These are phyloP conservation scores for Asarcornis scutulata DNA, from an alignment of 2,113 vertebrate species.

Conservation along the genomic window DNA sequence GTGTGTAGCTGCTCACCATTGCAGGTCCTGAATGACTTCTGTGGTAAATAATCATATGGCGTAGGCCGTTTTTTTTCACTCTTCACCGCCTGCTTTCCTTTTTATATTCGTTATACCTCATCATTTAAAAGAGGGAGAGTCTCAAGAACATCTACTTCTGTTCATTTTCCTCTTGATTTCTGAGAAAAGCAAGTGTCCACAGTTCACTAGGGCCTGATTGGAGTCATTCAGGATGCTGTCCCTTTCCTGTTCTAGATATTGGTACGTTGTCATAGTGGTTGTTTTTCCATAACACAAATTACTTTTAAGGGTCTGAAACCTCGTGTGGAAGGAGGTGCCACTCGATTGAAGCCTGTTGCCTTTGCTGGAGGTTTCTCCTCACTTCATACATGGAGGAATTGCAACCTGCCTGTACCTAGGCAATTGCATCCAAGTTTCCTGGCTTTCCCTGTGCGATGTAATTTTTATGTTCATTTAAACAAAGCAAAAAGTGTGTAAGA, in stretches of 20 bases:
- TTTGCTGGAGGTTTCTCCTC: background rate
- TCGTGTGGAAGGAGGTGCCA: background rate
- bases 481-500: background rate
- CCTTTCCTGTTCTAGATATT: background rate
- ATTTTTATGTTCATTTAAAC: background rate
- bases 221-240: background rate
- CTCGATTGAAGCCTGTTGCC: background rate
- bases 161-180: background rate
- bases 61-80: background rate
- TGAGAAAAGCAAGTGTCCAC: background rate
- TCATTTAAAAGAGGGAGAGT: background rate
- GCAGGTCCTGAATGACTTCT: background rate
- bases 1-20: background rate
- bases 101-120: background rate
- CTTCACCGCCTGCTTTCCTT: background rate
- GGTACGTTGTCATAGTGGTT: fast-evolving
- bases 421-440: background rate
- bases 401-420: background rate
- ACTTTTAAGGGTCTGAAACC: background rate
- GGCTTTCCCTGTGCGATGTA: background rate
- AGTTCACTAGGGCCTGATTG: background rate
- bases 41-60: background rate
- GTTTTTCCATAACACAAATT: background rate
- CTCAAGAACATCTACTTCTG: background rate
- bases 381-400: background rate